A percentile compares a stretch with the other conserved stretches of the same genome.
These are phyloP conservation scores for Stigmatopora nigra DNA, from an alignment of 2,113 vertebrate species.

Conservation along the genomic window DNA sequence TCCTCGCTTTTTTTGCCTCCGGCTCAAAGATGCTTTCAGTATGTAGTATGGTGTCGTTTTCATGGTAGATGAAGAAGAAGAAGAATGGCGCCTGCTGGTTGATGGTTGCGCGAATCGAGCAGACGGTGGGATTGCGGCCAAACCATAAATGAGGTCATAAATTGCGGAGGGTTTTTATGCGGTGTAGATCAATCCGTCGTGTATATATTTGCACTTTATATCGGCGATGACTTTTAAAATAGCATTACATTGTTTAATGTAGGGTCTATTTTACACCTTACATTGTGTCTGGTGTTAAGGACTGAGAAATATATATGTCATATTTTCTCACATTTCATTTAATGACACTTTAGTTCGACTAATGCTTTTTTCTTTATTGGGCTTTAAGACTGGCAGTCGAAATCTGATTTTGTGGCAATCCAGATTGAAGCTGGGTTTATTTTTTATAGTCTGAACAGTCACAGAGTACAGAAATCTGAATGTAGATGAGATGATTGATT, in stretches of 20 bases:
- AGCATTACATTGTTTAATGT: slow-evolving; percentile 42
- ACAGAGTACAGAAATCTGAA: too few relatives aligned
- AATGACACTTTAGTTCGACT: not conserved
- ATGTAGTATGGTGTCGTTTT: not conserved
- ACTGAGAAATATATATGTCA: slow-evolving; percentile 1
- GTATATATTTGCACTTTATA: slow-evolving; percentile 37
- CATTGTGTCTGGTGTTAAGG: slow-evolving; percentile 23
- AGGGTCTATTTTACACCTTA: slow-evolving; percentile 31
- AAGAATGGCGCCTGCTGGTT: not conserved
- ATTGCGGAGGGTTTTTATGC: slow-evolving; percentile 23
- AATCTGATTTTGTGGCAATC: too few relatives aligned
- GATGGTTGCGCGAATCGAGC: slow-evolving; percentile 16
- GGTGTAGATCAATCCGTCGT: slow-evolving; percentile 38
- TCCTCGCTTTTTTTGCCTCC: slow-evolving; percentile 33
- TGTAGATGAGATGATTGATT: too few relatives aligned
- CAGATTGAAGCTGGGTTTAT: too few relatives aligned
- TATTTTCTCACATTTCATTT: slow-evolving; percentile 30
- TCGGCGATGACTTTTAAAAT: slow-evolving; percentile 44
- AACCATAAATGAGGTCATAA: slow-evolving; percentile 9
- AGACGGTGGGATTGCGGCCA: not conserved
- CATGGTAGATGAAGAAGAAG: not conserved
- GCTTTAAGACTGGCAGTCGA: slow-evolving; percentile 8
- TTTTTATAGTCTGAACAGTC: too few relatives aligned
- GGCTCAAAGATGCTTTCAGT: slow-evolving; percentile 31
- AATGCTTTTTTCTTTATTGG: slow-evolving; percentile 8